Conservation (phyloP, 2,113 vertebrate species). For the Rhadina sibilatrix region DNA sequence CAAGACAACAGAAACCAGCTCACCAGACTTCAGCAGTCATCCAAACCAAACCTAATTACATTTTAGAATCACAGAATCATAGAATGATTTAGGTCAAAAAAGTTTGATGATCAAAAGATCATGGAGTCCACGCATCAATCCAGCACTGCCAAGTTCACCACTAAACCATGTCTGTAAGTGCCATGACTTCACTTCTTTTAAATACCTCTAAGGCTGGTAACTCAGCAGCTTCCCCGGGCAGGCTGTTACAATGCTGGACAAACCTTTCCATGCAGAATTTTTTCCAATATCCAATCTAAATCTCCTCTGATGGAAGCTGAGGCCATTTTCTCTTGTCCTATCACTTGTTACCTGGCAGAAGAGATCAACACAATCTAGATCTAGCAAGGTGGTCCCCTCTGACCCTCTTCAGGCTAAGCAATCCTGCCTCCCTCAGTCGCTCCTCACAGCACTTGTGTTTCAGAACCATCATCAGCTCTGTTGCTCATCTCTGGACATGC, state of each 20-base stretch:
- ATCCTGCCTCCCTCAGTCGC: accelerated
- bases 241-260: neutral
- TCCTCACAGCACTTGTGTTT: neutral
- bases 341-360: neutral
- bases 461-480: neutral
- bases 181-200: neutral
- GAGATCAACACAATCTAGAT: neutral
- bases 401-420: neutral
- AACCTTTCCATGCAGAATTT: neutral
- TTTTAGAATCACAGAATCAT: neutral
- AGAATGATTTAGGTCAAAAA: neutral
- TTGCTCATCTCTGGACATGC: accelerated
- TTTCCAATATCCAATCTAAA: neutral
- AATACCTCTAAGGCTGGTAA: neutral
- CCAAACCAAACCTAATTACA: neutral
- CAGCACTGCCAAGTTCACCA: neutral
- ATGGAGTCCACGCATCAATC: neutral
- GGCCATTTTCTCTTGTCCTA: neutral
- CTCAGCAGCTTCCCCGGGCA: neutral
- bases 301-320: neutral
- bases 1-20: neutral
- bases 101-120: neutral
- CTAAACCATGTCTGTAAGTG: neutral
- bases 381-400: neutral
- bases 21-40: neutral